Evolutionary conservation across 2,797 vertebrate species (phyloP).

Genomic region (Muraenolepis orangiensis): DNA sequence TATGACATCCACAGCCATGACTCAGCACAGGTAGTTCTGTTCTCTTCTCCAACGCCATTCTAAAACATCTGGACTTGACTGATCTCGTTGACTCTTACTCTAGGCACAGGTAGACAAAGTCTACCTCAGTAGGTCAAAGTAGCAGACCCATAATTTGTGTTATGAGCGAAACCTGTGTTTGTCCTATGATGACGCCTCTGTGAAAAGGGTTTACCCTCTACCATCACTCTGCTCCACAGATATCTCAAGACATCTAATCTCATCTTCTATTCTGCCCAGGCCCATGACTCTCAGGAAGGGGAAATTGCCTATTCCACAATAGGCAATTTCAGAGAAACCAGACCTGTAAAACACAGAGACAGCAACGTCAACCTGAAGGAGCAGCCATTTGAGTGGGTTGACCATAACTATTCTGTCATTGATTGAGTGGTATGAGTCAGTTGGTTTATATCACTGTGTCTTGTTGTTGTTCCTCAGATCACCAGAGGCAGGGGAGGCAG

Average conservation of each 20-base stretch:
- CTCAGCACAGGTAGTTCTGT: neutral
- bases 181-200: neutral
- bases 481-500: neutral
- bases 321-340: conserved; percentile 29
- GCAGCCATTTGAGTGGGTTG: conserved; percentile 28
- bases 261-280: conserved; percentile 27
- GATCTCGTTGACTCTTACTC: no score
- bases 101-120: neutral
- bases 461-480: conserved; percentile 33
- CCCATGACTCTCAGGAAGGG: neutral
- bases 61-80: no score
- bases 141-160: neutral
- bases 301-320: conserved; percentile 50
- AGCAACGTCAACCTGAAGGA: neutral
- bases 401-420: neutral
- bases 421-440: neutral
- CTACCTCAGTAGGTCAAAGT: neutral
- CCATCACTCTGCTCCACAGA: neutral
- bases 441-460: neutral
- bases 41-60: no score
- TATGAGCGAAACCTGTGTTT: neutral
- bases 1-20: neutral
- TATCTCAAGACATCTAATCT: neutral
- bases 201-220: neutral
- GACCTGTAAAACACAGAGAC: neutral